These are phyloP conservation scores for Diarsia mendica DNA, from an alignment of 2,888 invertebrate species.

Conservation along the genomic window DNA sequence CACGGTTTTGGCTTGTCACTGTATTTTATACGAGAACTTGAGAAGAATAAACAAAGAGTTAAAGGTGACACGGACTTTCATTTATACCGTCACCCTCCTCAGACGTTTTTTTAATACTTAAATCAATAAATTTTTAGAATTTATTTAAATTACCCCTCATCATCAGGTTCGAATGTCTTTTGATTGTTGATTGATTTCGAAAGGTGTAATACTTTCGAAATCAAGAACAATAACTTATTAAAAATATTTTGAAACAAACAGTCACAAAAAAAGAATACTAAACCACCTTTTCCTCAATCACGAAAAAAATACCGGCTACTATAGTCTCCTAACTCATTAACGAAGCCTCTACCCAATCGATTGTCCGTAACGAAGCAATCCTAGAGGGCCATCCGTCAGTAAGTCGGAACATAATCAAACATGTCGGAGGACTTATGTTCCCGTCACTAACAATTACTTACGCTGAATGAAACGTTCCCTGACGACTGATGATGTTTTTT, in stretches of 20 bases:
- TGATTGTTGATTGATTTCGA: too few species aligned
- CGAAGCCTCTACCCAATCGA: conserved; percentile 48
- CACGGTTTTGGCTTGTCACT: too few species aligned
- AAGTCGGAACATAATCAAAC: conserved; percentile 69
- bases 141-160: too few species aligned
- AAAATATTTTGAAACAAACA: neutral
- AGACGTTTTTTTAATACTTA: too few species aligned
- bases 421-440: conserved; percentile 67
- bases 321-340: conserved; percentile 53
- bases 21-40: too few species aligned
- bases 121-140: too few species aligned
- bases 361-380: conserved; percentile 58
- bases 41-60: too few species aligned
- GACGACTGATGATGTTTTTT: conserved; percentile 43
- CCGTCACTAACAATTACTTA: conserved; percentile 70
- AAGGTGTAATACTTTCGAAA: too few species aligned
- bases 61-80: too few species aligned
- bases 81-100: too few species aligned
- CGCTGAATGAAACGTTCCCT: conserved; percentile 55
- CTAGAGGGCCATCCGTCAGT: conserved; percentile 65
- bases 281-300: neutral
- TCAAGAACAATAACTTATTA: too few species aligned
- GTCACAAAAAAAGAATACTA: neutral
- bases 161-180: too few species aligned
- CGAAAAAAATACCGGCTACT: conserved; percentile 27